Conservation (phyloP, 1,140 invertebrate species). For the Hycleus phaleratus region DNA sequence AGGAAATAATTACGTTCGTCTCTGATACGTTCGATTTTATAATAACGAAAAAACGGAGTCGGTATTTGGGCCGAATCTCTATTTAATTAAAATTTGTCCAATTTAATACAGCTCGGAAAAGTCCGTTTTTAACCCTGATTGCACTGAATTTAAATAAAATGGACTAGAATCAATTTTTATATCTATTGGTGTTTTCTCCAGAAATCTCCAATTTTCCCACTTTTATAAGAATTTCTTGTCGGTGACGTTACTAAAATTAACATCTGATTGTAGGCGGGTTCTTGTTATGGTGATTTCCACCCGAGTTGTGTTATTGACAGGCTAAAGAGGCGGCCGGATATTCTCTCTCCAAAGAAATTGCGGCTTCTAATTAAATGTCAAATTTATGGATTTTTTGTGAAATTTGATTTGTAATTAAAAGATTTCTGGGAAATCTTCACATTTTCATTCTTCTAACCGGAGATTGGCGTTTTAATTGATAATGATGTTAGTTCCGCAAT, state of each 20-base stretch:
- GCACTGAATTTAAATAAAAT: no score
- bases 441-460: constrained; percentile 6
- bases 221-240: not conserved
- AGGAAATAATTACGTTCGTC: constrained; percentile 10
- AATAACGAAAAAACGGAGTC: constrained; percentile 1
- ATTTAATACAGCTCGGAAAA: no score
- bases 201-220: no score
- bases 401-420: no score
- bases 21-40: not conserved
- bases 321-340: constrained; percentile 1
- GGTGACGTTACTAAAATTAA: constrained; percentile 21
- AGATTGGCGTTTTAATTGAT: constrained; percentile 20
- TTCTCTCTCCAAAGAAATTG: not conserved
- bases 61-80: no score
- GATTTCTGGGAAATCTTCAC: not conserved
- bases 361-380: constrained; percentile 25
- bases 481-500: constrained; percentile 1
- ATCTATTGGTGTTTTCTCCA: no score
- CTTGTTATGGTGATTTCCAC: constrained; percentile 18
- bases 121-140: no score
- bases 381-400: constrained; percentile 6
- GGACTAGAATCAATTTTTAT: no score
- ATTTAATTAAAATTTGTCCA: no score
- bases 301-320: constrained; percentile 25
- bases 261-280: constrained; percentile 21